Percentiles rank a stretch among this genome's conserved stretches.
Conservation (phyloP, 2,113 vertebrate species). For the Machaerirhynchus nigripectus region DNA sequence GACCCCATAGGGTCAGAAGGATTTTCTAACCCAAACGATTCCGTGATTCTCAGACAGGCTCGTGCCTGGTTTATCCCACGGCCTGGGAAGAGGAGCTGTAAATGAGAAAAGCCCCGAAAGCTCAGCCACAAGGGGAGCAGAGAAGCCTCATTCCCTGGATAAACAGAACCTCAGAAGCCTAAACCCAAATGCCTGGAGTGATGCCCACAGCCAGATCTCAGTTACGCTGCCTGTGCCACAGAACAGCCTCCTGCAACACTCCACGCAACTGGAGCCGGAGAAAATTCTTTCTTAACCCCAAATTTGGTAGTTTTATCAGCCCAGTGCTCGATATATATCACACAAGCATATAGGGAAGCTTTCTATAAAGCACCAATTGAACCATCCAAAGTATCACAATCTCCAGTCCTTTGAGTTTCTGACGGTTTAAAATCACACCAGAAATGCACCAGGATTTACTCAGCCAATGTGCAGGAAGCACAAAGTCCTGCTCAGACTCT, state of each 20-base stretch:
- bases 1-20: neutral
- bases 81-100: neutral
- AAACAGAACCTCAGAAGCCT: neutral
- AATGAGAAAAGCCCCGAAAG: neutral
- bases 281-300: neutral
- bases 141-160: neutral
- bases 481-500: neutral
- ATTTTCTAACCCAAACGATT: neutral
- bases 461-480: neutral
- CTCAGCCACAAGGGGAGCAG: neutral
- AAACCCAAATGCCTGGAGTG: neutral
- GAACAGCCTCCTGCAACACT: neutral
- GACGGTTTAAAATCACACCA: neutral
- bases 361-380: neutral
- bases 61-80: accelerated
- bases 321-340: accelerated
- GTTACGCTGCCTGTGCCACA: neutral
- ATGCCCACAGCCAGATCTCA: neutral
- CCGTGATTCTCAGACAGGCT: neutral
- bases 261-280: neutral
- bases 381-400: neutral
- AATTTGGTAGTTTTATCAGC: neutral
- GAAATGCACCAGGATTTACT: neutral
- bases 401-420: neutral
- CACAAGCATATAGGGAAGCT: neutral